Percentiles rank a stretch among this genome's conserved stretches.
These are phyloP conservation scores for Formica exsecta DNA, from an alignment of 1,140 invertebrate genomes.

Conservation along the genomic window DNA sequence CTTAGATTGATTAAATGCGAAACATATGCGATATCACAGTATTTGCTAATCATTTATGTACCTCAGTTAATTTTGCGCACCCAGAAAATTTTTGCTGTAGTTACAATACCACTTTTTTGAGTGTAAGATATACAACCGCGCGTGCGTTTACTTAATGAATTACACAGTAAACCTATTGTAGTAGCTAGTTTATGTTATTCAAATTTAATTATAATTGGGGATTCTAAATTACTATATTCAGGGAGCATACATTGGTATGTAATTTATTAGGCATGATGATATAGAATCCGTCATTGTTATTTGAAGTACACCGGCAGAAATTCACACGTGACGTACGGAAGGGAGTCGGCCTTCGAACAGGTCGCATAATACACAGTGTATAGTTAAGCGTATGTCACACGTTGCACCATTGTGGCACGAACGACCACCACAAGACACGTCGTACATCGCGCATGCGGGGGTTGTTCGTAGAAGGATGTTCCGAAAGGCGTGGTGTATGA, in stretches of 20 bases:
- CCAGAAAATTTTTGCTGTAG: no score
- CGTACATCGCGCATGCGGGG: constrained; percentile 64
- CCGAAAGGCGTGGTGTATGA: constrained; percentile 65
- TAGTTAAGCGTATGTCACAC: constrained; percentile 42
- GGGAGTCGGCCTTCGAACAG: constrained; percentile 10
- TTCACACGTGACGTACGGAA: constrained; percentile 18
- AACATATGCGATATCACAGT: no score
- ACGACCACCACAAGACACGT: constrained; percentile 24
- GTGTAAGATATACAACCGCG: not conserved
- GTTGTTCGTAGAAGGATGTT: constrained; percentile 46
- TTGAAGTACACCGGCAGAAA: not conserved
- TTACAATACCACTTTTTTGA: no score
- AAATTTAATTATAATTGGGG: constrained; percentile 18
- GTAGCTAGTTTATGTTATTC: not conserved
- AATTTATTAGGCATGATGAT: constrained; percentile 22
- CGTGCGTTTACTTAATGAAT: not conserved
- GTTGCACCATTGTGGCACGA: not conserved
- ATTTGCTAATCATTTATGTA: no score
- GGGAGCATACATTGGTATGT: not conserved
- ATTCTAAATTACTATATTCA: not conserved
- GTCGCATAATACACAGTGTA: constrained; percentile 17
- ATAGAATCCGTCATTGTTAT: constrained; percentile 3
- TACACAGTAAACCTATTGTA: not conserved
- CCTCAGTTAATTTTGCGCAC: no score
- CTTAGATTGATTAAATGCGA: no score